Conservation (phyloP, 2,113 vertebrate species). For the Shinisaurus crocodilurus region DNA sequence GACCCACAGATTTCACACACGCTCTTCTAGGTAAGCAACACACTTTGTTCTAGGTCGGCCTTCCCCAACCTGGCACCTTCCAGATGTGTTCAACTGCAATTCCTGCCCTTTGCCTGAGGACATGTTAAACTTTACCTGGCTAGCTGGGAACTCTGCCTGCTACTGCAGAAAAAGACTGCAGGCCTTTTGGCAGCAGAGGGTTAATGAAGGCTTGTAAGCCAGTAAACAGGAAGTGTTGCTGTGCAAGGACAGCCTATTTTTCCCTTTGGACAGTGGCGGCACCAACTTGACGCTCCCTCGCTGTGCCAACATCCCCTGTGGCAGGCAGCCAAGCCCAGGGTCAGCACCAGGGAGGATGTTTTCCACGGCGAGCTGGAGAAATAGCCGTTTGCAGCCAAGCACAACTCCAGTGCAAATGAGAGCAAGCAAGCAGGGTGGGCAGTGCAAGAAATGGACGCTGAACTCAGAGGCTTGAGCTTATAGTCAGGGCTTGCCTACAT, state of each 20-base stretch:
- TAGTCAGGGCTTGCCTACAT: background rate
- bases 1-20: background rate
- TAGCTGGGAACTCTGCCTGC: too few relatives aligned
- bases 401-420: background rate
- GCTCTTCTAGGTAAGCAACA: background rate
- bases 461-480: background rate
- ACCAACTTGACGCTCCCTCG: constrained; percentile 34
- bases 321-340: constrained; percentile 17
- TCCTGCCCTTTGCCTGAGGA: background rate
- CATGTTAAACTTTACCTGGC: background rate
- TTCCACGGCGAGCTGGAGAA: constrained; percentile 3
- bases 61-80: too few relatives aligned
- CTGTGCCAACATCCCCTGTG: constrained; percentile 31
- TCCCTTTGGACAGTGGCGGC: constrained; percentile 13
- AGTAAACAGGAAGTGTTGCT: constrained; percentile 23
- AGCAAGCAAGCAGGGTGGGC: background rate
- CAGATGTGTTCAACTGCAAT: too few relatives aligned
- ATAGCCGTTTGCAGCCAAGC: background rate
- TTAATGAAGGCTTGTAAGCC: background rate
- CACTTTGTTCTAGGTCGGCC: background rate
- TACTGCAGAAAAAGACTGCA: accelerated
- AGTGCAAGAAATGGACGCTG: accelerated
- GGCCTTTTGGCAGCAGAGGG: background rate
- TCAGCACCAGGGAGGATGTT: constrained; percentile 32
- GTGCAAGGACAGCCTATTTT: constrained; percentile 18